Conservation (phyloP, 2,888 invertebrate genomes). For the Nymphalis urticae region DNA sequence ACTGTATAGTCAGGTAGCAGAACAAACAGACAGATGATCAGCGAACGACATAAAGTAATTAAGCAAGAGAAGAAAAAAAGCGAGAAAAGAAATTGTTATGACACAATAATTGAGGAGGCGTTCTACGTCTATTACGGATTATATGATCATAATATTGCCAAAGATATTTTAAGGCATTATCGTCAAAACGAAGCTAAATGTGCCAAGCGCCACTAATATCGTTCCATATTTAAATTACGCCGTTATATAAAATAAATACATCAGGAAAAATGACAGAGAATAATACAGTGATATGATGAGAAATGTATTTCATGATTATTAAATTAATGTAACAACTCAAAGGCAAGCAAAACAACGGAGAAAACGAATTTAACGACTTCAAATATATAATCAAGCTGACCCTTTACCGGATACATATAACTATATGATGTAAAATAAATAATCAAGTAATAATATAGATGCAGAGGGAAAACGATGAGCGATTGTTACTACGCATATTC, state of each 20-base stretch:
- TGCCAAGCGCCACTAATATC: slow-evolving; percentile 25
- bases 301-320: not conserved
- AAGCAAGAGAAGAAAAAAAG: slow-evolving; percentile 11
- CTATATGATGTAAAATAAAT: no score
- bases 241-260: not conserved
- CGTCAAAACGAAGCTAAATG: slow-evolving; percentile 22
- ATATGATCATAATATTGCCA: slow-evolving; percentile 26
- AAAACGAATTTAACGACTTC: not conserved
- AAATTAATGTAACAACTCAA: not conserved
- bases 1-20: slow-evolving; percentile 40
- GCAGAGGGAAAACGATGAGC: no score
- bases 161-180: slow-evolving; percentile 31
- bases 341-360: slow-evolving; percentile 1
- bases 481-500: no score
- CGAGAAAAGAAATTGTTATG: slow-evolving; percentile 9
- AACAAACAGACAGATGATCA: slow-evolving; percentile 42
- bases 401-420: slow-evolving; percentile 3
- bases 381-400: slow-evolving; percentile 4
- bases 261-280: not conserved
- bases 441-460: no score
- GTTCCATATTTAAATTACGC: slow-evolving; percentile 1
- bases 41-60: slow-evolving; percentile 18
- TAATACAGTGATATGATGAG: not conserved
- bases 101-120: slow-evolving; percentile 4
- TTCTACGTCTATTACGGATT: slow-evolving; percentile 10